Evolutionary conservation across 2,888 invertebrate genomes (phyloP).

Genomic region (Acanthosepion lycidas): DNA sequence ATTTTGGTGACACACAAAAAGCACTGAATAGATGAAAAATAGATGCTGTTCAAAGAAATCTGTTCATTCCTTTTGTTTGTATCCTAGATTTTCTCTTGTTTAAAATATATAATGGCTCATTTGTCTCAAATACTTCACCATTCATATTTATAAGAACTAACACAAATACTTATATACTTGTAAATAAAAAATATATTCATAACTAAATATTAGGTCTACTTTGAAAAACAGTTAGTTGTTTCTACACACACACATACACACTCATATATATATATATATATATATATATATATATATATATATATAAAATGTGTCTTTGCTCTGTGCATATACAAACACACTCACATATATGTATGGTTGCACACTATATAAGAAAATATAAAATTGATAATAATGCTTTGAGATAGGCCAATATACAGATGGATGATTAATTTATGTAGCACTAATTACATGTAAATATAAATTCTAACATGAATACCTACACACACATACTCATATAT

Average conservation of each 20-base stretch:
- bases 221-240: background rate
- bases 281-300: background rate
- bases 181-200: background rate
- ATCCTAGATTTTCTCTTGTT: background rate
- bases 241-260: background rate
- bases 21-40: background rate
- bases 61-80: background rate
- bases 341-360: background rate
- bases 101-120: background rate
- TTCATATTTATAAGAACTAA: background rate
- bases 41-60: background rate
- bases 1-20: background rate
- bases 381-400: background rate
- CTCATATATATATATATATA: too few species aligned
- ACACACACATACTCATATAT: background rate
- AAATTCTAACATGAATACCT: slow-evolving; percentile 47
- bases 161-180: background rate
- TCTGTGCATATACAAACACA: background rate
- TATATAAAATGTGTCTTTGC: background rate
- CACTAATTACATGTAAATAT: slow-evolving; percentile 47
- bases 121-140: background rate
- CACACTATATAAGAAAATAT: background rate
- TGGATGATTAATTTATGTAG: slow-evolving; percentile 40
- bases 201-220: background rate
- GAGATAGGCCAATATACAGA: background rate